A percentile compares a stretch with the other conserved stretches of the same genome.
These are phyloP conservation scores for Hafferia zeledoni DNA, from an alignment of 2,797 vertebrate species.

Conservation along the genomic window DNA sequence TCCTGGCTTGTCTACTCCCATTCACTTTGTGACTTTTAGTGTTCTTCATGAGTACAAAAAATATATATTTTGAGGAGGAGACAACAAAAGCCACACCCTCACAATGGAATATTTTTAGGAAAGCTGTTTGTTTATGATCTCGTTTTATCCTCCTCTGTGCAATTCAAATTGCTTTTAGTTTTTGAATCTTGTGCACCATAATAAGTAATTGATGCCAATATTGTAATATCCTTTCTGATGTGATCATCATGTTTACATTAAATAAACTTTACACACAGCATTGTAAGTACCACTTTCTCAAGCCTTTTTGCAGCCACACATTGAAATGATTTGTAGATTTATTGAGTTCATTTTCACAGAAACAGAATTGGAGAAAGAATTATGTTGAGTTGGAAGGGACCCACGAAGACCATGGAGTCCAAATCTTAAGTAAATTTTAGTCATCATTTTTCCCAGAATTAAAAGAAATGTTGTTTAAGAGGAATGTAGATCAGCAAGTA, in stretches of 20 bases:
- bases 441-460: slow-evolving; percentile 5
- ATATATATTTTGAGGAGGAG: background rate
- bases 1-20: background rate
- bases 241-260: slow-evolving; percentile 44
- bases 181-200: slow-evolving; percentile 13
- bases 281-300: slow-evolving; percentile 27
- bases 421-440: background rate
- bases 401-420: background rate
- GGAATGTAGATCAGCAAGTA: background rate
- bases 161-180: slow-evolving; percentile 6
- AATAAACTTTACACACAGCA: slow-evolving; percentile 56
- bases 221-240: slow-evolving; percentile 22
- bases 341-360: background rate
- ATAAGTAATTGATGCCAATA: slow-evolving; percentile 54
- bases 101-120: background rate
- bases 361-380: background rate
- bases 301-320: background rate
- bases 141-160: background rate
- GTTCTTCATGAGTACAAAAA: background rate
- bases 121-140: background rate
- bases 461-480: slow-evolving; percentile 21
- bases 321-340: slow-evolving; percentile 2
- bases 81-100: background rate
- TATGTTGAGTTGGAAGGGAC: background rate
- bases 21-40: background rate